Evolutionary conservation across 2,113 vertebrate species (phyloP).

Genomic region (Myotis yumanensis): DNA sequence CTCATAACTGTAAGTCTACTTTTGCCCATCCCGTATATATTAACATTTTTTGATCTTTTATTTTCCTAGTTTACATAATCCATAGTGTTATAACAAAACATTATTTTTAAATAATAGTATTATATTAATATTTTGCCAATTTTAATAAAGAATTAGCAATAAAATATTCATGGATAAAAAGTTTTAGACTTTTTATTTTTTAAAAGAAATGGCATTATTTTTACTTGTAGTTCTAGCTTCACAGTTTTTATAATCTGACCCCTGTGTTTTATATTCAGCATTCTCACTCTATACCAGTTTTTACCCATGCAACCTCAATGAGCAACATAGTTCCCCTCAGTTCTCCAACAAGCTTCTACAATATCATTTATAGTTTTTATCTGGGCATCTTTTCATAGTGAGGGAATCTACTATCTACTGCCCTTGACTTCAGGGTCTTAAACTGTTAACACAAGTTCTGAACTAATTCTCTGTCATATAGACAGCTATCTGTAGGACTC

Average conservation of each 20-base stretch:
- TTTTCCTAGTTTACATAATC: neutral
- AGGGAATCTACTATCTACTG: neutral
- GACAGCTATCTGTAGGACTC: neutral
- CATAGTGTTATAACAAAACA: neutral
- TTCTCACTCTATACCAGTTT: neutral
- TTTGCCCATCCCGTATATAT: neutral
- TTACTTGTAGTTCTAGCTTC: neutral
- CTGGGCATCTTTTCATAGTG: neutral
- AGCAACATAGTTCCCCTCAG: neutral
- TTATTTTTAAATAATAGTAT: neutral
- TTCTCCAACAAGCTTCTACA: neutral
- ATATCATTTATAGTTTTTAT: neutral
- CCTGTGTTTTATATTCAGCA: neutral
- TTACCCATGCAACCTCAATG: neutral
- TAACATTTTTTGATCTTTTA: neutral
- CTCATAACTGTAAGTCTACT: neutral
- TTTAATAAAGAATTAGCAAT: constrained; percentile 15
- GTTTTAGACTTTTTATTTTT: neutral
- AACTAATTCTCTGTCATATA: neutral
- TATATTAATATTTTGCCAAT: neutral
- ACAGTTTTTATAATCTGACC: constrained; percentile 1
- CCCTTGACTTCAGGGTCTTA: neutral
- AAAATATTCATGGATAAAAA: neutral
- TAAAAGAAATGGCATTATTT: neutral
- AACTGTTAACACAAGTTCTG: neutral